These are phyloP conservation scores for Buathra laborator DNA, from an alignment of 2,888 invertebrate species.

Conservation along the genomic window DNA sequence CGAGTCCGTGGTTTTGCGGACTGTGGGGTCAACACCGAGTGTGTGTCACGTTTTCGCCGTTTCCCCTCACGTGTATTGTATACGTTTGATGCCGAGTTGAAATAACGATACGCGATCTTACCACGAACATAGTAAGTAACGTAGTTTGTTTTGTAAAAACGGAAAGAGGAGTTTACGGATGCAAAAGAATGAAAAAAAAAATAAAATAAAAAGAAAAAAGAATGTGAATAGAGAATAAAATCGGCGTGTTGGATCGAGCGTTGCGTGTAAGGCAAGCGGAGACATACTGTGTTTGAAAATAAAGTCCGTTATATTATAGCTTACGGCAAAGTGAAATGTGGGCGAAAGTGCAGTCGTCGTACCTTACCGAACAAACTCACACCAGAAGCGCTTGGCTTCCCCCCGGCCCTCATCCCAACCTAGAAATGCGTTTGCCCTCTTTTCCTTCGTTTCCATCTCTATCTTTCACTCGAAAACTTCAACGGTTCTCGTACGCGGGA, in stretches of 20 bases:
- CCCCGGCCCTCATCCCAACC: conserved; percentile 4
- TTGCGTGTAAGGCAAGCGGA: background rate
- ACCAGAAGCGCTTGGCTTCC: background rate
- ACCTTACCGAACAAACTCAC: conserved; percentile 23
- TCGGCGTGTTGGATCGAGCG: conserved; percentile 12
- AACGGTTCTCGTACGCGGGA: conserved; percentile 37
- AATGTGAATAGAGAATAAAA: background rate
- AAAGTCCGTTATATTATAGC: conserved; percentile 73
- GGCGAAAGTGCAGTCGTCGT: conserved; percentile 4
- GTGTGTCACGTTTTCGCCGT: too few relatives aligned
- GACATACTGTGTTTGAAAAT: conserved; percentile 53
- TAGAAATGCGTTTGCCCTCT: conserved; percentile 37
- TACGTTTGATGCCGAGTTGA: conserved; percentile 23
- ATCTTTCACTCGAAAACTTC: conserved; percentile 20
- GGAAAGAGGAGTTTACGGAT: conserved; percentile 31
- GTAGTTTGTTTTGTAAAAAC: conserved; percentile 68
- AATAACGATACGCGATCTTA: background rate
- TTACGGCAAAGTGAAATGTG: conserved; percentile 9
- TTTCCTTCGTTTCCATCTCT: conserved; percentile 1
- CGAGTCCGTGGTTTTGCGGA: conserved; percentile 10
- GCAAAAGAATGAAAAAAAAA: conserved; percentile 5
- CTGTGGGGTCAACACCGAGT: background rate
- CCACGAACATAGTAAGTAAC: conserved; percentile 60
- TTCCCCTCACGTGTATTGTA: too few relatives aligned
- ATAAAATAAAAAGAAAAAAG: background rate